These are phyloP conservation scores for Orbicella faveolata DNA, from an alignment of 64 coral and sea anemone species.

Conservation along the genomic window DNA sequence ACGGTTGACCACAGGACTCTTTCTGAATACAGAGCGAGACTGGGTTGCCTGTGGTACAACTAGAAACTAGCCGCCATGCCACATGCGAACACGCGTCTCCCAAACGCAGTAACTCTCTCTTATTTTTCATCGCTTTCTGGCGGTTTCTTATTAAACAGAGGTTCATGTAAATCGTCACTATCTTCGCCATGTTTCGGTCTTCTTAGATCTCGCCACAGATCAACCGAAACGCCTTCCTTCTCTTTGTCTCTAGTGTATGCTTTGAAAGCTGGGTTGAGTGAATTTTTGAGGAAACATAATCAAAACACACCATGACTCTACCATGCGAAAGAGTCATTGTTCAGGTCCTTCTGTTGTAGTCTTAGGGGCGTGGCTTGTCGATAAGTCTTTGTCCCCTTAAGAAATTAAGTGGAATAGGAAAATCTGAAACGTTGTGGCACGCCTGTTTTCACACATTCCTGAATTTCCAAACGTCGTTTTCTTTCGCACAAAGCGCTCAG, in stretches of 20 bases:
- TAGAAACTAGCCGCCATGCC: too few relatives aligned
- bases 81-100: too few relatives aligned
- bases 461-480: too few relatives aligned
- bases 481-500: too few relatives aligned
- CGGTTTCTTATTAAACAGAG: not conserved
- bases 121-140: not conserved
- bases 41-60: not conserved
- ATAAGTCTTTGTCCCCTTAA: not conserved
- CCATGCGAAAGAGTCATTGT: not conserved
- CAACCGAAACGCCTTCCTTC: not conserved
- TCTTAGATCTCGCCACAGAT: not conserved
- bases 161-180: not conserved
- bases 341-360: not conserved
- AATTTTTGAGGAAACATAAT: conserved; percentile 25
- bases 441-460: too few relatives aligned
- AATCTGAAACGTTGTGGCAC: too few relatives aligned
- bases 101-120: not conserved
- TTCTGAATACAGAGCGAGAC: not conserved
- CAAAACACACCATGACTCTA: not conserved
- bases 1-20: too few relatives aligned
- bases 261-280: conserved; percentile 26
- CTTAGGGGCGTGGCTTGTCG: not conserved
- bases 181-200: conserved; percentile 2
- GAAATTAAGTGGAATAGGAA: too few relatives aligned
- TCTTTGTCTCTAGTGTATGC: not conserved